Percentiles rank a stretch among this genome's conserved stretches.
Conservation (phyloP, 2,113 vertebrate species). For the Psilopogon haemacephalus region DNA sequence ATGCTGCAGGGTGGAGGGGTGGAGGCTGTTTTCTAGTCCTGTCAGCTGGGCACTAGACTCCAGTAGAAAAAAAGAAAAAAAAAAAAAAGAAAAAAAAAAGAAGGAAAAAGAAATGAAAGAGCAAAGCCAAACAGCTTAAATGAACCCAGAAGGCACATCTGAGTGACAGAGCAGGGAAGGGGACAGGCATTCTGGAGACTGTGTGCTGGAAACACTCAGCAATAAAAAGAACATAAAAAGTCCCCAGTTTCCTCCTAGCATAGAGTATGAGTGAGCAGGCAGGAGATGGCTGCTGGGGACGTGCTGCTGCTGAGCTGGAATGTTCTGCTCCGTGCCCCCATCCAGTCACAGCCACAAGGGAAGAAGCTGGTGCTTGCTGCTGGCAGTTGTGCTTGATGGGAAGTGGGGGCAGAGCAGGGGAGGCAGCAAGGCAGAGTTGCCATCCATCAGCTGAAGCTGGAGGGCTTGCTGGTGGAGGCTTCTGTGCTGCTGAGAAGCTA, state of each 20-base stretch:
- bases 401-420: accelerated
- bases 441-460: not conserved
- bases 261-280: not conserved
- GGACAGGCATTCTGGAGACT: not conserved
- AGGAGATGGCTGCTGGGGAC: not conserved
- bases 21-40: not conserved
- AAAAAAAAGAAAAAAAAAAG: not conserved
- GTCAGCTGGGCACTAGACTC: not conserved
- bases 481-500: not conserved
- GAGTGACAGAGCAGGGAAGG: not conserved
- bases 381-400: not conserved
- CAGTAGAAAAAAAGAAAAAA: not conserved
- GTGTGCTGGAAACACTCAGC: not conserved
- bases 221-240: not conserved
- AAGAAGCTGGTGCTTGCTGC: not conserved
- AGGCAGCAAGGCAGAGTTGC: not conserved
- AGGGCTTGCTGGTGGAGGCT: not conserved
- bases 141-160: not conserved
- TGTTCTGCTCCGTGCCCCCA: not conserved
- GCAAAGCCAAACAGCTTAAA: conserved; percentile 15
- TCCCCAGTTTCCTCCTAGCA: not conserved
- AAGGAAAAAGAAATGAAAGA: not conserved
- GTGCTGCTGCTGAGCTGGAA: not conserved
- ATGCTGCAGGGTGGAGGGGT: not conserved
- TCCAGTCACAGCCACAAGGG: not conserved